Base-by-base conservation (phyloP, 2,797 vertebrate species). In the Sebastes minor region DNA sequence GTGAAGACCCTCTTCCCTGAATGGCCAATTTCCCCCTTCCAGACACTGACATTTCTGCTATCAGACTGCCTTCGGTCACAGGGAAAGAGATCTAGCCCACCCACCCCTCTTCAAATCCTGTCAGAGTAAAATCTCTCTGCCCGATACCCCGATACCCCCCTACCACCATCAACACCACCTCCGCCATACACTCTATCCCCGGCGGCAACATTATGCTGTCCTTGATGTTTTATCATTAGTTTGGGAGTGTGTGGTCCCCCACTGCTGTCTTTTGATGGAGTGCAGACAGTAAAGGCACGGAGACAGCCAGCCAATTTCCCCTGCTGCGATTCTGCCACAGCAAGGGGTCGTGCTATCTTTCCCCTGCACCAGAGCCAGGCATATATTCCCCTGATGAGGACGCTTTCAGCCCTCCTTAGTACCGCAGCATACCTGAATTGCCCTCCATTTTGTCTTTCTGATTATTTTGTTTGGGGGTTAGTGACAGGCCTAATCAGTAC, bases 161-260 rank as follows among this genome's bases (percentile, higher is more conserved):
- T 86, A 84, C 90, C 87, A 86, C 86, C 88, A 75, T 88, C 90
- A 87, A 67, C 88, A 81, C 83, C 88, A 87, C 82, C 89, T 81
- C 85, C 64, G 53, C 84, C 88, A 88, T 85, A 79, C 83, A 90
- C 90, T 89, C 89, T 71, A 91, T 93, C 91, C 91, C 89, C 85
- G 27, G 88, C 86, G 70, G 94, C 92, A 93, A 93, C 94, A 95
- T 95, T 96, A 96, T 96, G 88, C 68, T 93, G 94, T 93, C 95
- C 96, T 96, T 95, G 94, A 96, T 94, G 92, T 95, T 95, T 96
- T 94, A 92, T 95, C 91, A 83, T 96, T 94, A 92, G 89, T 94
- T 90, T 90, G 93, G 95, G 94, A 96, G 95, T 92, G 94, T 92
- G 95, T 90, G 94, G 85, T 95, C 92, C 93, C 96, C 96, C 90